These are phyloP conservation scores for Anoplophora glabripennis DNA, from an alignment of 1,140 invertebrate genomes.

Conservation along the genomic window DNA sequence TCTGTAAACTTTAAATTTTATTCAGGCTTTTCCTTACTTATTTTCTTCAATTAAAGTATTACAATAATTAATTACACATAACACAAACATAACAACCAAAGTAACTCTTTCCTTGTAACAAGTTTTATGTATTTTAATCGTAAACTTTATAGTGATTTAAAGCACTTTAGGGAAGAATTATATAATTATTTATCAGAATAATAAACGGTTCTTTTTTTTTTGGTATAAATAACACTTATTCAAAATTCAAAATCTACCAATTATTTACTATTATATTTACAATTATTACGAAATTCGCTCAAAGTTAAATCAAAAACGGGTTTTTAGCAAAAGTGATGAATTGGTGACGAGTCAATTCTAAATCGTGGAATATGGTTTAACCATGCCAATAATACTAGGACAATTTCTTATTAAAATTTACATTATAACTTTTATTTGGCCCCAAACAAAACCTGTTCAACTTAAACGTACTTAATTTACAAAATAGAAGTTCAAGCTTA, in stretches of 20 bases:
- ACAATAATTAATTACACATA: conserved; percentile 9
- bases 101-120: no score
- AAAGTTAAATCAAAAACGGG: no score
- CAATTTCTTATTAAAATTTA: no score
- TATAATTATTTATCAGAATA: conserved; percentile 43
- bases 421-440: no score
- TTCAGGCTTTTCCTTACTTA: not conserved
- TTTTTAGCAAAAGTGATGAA: no score
- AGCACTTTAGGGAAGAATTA: conserved; percentile 51
- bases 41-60: not conserved
- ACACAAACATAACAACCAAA: conserved; percentile 24
- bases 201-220: conserved; percentile 27
- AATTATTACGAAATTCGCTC: no score
- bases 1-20: conserved; percentile 2
- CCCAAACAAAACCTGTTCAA: no score
- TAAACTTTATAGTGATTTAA: conserved; percentile 43
- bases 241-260: conserved; percentile 30
- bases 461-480: no score
- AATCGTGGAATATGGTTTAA: no score
- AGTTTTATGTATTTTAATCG: no score
- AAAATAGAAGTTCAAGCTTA: not conserved
- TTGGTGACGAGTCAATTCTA: no score
- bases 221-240: conserved; percentile 35
- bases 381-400: no score
- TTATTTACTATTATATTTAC: not conserved